Base-by-base conservation (phyloP, 2,888 invertebrate species). In the Platerodrilus igneus region DNA sequence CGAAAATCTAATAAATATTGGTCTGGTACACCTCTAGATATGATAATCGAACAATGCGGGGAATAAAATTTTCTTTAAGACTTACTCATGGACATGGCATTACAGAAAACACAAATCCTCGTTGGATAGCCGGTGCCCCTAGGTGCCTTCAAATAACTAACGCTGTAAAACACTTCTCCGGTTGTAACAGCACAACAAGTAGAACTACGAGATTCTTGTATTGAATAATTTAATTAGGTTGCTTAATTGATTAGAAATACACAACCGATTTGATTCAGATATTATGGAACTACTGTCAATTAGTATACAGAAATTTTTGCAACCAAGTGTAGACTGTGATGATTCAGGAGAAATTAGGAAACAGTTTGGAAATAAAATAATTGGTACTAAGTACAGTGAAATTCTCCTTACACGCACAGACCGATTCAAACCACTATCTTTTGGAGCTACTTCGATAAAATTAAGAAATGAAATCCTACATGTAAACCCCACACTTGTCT, bases 1-100 rank as follows among this genome's bases (percentile, higher is more conserved):
- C 32, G 32, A 22, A 3, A 22, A 32, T 14, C 5, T 22, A 15
- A 32, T 32, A 32, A 32, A 16, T 32, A 8, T 15, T 32, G 32
- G 22, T 32, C 8, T 32, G 32, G 32, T 3, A 32, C 32, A 32
- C 32, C 20, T 14, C 22, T 32, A 32, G 32, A 22, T 21, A 32
- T 25, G 25, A 32, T 32, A 32, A 32, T 32, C 10, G 22, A 32
- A 15, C 32, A 32, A 31, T 31, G 31, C 19, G 19, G 5, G 20
- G 31, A 8, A 22, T 32, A 22, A 32, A 32, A 21, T 4, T 22
- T 22, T 32, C 22, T 10, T 21, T 21, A 31, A 13, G 21, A 21
- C 15, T 32, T 6, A 32, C 32, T 22, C 21, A 32, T 10, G 32
- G 32, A 21, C 30, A 13, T 18, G 19, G 19, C 2, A 30, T 30